These are phyloP conservation scores for Characodon lateralis DNA, from an alignment of 2,797 vertebrate species.

Conservation along the genomic window DNA sequence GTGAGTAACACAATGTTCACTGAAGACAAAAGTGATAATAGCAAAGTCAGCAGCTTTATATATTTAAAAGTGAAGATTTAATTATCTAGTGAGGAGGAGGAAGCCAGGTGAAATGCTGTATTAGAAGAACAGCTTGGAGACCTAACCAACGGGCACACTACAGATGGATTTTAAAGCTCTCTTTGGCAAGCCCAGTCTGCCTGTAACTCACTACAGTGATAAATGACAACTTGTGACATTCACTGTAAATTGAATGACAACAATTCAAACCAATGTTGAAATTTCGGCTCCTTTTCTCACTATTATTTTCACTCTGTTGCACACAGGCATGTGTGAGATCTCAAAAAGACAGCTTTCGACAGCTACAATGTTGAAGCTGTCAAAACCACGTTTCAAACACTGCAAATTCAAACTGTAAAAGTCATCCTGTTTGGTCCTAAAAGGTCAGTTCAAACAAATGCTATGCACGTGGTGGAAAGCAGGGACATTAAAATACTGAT, in stretches of 20 bases:
- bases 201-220: neutral
- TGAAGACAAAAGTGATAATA: no score
- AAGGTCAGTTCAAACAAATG: neutral
- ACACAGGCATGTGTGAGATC: no score
- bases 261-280: neutral
- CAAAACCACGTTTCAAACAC: neutral
- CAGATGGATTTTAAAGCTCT: neutral
- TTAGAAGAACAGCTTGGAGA: neutral
- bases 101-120: neutral
- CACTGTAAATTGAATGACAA: neutral
- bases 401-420: no score
- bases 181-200: neutral
- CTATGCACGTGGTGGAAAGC: no score
- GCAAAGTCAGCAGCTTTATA: neutral
- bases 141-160: neutral
- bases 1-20: neutral
- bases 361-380: neutral
- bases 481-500: neutral
- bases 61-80: neutral
- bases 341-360: no score
- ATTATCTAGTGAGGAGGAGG: neutral
- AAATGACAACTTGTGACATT: neutral
- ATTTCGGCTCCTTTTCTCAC: neutral
- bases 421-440: neutral
- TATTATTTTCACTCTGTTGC: no score